Evolutionary conservation across 2,113 vertebrate species (phyloP).

Genomic region (Chrysochloris asiatica): DNA sequence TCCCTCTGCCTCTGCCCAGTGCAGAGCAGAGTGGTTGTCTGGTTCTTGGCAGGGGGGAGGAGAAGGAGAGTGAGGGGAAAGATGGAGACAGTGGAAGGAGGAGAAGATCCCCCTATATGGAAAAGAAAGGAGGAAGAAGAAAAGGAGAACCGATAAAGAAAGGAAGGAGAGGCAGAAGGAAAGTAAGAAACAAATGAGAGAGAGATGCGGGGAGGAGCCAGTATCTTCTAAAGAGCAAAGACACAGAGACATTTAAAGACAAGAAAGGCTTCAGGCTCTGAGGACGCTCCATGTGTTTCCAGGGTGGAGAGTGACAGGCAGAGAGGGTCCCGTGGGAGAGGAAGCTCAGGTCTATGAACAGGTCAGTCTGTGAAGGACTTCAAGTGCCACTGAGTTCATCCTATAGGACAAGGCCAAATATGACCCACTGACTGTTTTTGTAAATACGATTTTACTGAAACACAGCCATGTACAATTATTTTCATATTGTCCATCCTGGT

Average conservation of each 20-base stretch:
- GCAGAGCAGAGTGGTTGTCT: background rate
- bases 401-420: too few species aligned
- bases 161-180: background rate
- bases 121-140: background rate
- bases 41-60: background rate
- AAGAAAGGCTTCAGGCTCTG: too few species aligned
- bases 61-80: background rate
- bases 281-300: background rate
- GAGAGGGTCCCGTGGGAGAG: background rate
- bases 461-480: background rate
- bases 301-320: accelerated
- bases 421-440: background rate
- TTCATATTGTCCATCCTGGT: background rate
- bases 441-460: conserved; percentile 17
- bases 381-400: background rate
- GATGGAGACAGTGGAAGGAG: background rate
- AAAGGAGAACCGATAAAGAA: background rate
- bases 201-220: too few species aligned
- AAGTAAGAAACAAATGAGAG: too few species aligned
- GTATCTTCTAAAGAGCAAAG: background rate
- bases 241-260: background rate
- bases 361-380: background rate
- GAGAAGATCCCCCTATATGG: background rate
- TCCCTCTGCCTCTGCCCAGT: background rate
- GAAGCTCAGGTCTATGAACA: too few species aligned